phyloP scores from a whole-genome alignment of 2,113 vertebrate genomes.

The Passer montanus region DNA sequence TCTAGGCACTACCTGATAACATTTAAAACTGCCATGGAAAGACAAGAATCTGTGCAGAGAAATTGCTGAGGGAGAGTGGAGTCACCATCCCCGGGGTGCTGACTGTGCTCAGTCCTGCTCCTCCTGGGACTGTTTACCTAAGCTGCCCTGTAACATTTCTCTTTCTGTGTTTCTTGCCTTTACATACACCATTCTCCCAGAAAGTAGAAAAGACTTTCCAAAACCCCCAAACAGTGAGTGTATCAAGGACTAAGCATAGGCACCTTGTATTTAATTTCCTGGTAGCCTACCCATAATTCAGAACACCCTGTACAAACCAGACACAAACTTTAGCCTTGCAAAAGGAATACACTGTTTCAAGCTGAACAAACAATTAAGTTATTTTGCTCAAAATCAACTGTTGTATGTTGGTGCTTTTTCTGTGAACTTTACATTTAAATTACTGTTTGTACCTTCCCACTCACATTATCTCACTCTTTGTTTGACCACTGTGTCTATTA shows the following conservation, averaged over 20 bases:
- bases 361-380: neutral
- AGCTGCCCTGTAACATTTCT: neutral
- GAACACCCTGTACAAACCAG: neutral
- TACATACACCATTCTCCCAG: neutral
- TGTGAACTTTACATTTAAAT: neutral
- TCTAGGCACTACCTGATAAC: neutral
- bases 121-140: neutral
- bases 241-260: neutral
- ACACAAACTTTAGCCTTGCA: neutral
- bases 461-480: neutral
- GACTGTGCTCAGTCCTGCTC: neutral
- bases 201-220: neutral
- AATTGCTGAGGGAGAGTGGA: fast-evolving
- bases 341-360: neutral
- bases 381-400: neutral
- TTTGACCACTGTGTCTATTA: fast-evolving
- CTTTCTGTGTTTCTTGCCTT: neutral
- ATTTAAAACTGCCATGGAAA: neutral
- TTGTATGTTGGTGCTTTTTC: neutral
- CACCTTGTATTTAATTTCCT: neutral
- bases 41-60: too few species aligned
- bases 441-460: neutral
- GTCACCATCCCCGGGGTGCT: fast-evolving
- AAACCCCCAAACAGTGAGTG: neutral
- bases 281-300: neutral